Base-by-base conservation (phyloP, 2,888 invertebrate genomes). In the Chrysolina oricalcia region DNA sequence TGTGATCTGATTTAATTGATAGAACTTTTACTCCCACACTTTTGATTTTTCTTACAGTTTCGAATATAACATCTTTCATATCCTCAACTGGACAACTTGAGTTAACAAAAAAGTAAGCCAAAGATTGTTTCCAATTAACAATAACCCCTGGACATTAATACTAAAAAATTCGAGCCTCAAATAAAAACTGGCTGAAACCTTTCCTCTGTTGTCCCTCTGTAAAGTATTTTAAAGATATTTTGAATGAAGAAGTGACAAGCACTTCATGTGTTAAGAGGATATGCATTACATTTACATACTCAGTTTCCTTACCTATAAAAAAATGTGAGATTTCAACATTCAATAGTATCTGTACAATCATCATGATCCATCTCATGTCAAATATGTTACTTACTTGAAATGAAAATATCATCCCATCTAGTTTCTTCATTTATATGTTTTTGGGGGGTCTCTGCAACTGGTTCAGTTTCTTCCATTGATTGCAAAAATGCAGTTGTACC, bases 91-190 rank as follows among this genome's bases (percentile, higher is more conserved):
- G n/a, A 17, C 50, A 21, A 27, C 50, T 40, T 40, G 56, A 40
- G 8, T 56, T 41, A 69, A 27, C 48, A 70, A 74, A 79, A 78
- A 78, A 80, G 76, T 80, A 80, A 0, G 78, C 78, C 9, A 78
- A 43, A 6, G 79, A 77, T 43, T 77, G 73, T 43, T 73, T 74
- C 77, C 77, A 77, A 13, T 50, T 72, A 19, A 50, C 27, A 23
- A 56, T 53, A 23, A 8, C 70, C 74, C 27, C 74, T 23, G 13
- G 46, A 66, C 70, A 74, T 74, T n/a, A 74, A 17, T 13, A 70
- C 74, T 15, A 64, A 50, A 53, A 63, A 70, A 70, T 40, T 70
- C n/a, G 35, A 23, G 66, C 66, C 15, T 46, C 35, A n/a, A 62
- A 23, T 62, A 62, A 23, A 62, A 62, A 27, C 15, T 21, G 23